Percentiles rank a stretch among this genome's conserved stretches.
Evolutionary conservation across 2,797 vertebrate species (phyloP).

Genomic region (Oreochromis mossambicus): DNA sequence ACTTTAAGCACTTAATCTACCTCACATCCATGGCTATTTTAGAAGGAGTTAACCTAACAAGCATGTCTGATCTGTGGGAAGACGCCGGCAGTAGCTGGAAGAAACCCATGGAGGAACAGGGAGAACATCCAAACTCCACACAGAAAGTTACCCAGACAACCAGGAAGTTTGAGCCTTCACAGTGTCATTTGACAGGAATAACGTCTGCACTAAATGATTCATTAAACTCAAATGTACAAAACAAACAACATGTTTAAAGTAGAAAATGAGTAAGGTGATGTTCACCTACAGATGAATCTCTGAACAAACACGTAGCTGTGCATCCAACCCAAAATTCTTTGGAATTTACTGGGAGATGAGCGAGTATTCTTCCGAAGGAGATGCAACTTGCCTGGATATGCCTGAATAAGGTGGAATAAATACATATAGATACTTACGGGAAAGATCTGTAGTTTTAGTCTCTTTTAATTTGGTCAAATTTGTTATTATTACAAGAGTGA

Average conservation of each 20-base stretch:
- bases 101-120: not conserved
- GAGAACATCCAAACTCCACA: not conserved
- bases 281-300: not conserved
- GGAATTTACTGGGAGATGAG: not conserved
- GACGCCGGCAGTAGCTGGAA: not conserved
- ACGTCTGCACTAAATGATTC: not conserved
- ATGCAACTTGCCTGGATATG: not conserved
- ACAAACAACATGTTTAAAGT: not conserved
- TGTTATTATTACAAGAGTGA: not conserved
- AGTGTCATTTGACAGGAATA: not conserved
- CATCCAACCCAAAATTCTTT: not conserved
- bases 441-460: not conserved
- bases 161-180: not conserved
- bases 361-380: not conserved
- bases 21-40: not conserved
- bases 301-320: not conserved
- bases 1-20: not conserved
- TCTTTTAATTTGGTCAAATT: not conserved
- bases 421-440: not conserved
- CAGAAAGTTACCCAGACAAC: not conserved
- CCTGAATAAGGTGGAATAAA: not conserved
- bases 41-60: not conserved
- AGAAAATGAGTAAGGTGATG: not conserved
- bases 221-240: not conserved
- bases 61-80: not conserved